These are phyloP conservation scores for Zelostemma sp. DNA, from an alignment of 1,140 invertebrate species.

Conservation along the genomic window DNA sequence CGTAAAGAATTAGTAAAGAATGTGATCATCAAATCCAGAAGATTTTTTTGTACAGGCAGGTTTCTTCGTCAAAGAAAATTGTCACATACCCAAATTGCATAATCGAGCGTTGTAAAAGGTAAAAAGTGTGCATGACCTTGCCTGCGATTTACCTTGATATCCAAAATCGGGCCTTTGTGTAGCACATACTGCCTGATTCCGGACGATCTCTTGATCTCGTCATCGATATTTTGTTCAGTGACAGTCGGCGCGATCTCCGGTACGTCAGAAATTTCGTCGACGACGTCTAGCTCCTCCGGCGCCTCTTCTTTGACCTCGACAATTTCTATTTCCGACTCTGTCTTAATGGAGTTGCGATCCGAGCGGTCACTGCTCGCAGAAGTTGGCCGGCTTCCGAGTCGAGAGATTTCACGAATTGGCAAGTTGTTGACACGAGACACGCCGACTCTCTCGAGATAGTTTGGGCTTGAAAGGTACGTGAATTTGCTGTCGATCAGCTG, in stretches of 20 bases:
- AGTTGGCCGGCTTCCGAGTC: conserved; percentile 7
- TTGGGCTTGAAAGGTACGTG: conserved; percentile 36
- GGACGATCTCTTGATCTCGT: conserved; percentile 19
- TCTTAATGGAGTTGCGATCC: neutral
- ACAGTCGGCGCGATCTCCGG: neutral
- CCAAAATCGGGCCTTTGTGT: conserved; percentile 68
- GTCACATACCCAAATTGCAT: too few relatives aligned
- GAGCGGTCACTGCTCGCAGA: conserved; percentile 6
- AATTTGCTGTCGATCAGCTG: conserved; percentile 56
- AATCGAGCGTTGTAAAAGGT: neutral
- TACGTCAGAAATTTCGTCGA: neutral
- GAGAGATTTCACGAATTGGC: neutral
- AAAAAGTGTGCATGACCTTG: neutral
- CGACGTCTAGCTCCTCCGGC: neutral
- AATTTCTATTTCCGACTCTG: too few relatives aligned
- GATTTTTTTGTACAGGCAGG: neutral
- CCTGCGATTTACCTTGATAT: conserved; percentile 65
- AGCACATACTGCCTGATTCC: conserved; percentile 52
- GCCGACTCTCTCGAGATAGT: conserved; percentile 41
- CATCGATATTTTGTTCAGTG: neutral
- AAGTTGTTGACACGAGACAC: conserved; percentile 42
- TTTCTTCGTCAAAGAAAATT: too few relatives aligned
- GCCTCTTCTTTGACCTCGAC: too few relatives aligned
- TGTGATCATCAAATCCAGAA: neutral
- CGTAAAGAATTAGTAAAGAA: conserved; percentile 12